Base-by-base conservation (phyloP, 2,888 invertebrate species). In the Drosophila greeni region DNA sequence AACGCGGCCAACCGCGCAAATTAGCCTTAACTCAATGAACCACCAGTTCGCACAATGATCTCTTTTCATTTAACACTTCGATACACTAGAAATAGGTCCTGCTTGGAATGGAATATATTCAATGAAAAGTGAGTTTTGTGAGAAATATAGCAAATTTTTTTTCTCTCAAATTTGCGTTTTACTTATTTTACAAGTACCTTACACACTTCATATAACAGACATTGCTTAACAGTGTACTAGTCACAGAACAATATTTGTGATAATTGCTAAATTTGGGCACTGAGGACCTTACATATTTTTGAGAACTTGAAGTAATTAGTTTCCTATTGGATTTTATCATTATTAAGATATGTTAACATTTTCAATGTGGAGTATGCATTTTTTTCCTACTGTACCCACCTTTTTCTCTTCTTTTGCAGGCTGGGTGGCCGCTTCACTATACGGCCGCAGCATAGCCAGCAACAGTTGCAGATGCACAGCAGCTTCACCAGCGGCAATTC, bases 391-490 rank as follows among this genome's bases (percentile, higher is more conserved):
- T 42, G 24, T 42, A 8, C 31, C 3, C 33, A 29, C 12, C n/a
- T 14, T 14, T 43, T 20, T 3, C 14, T 4, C 2, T n/a, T 26
- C n/a, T 5, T 5, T 45, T 45, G 1, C 8, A 88, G 88, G 47
- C 78, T 89, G 62, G 89, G 88, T 37, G 88, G 88, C 6, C 87
- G 89, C 9, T 88, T 86, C 57, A 86, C 88, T 2, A 86, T 88
- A 62, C 86, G 88, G 48, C 88, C 89, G 9, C 88, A 88, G 66
- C 85, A 88, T 45, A 85, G 85, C 53, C 88, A 87, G 62, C 88
- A 87, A 58, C 87, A 87, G 72, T 73, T 87, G 70, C 88, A 87
- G 65, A 74, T 86, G 76, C 75, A 76, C 69, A 85, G 76, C 70
- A 86, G 76, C 55, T 82, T 83, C 37, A 72, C 77, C 49, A 82